Conservation (phyloP, 2,888 invertebrate species). For the Cylindroiulus punctatus region DNA sequence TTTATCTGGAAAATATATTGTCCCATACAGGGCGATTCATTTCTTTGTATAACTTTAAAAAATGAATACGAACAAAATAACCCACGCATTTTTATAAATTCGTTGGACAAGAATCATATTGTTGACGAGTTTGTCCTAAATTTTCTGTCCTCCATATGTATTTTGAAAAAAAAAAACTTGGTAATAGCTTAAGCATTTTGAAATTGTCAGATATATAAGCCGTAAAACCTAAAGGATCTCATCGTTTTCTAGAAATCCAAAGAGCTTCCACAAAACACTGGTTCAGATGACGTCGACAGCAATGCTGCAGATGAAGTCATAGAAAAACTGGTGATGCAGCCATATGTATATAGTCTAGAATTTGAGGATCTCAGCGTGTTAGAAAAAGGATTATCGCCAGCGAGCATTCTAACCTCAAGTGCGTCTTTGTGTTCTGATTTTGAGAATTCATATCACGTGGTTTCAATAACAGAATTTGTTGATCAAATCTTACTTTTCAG, state of each 20-base stretch:
- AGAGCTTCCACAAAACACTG: slow-evolving; percentile 1
- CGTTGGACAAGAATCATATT: no score
- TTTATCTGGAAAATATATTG: no score
- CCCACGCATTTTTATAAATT: no score
- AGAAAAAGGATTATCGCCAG: slow-evolving; percentile 57
- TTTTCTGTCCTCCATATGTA: no score
- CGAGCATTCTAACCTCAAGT: slow-evolving; percentile 9
- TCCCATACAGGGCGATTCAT: no score
- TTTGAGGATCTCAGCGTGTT: slow-evolving; percentile 59
- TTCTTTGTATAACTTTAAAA: no score
- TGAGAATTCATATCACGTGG: not conserved
- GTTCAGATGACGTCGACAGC: not conserved
- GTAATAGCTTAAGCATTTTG: no score
- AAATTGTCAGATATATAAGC: no score
- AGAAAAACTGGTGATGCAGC: not conserved
- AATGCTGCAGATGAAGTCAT: not conserved
- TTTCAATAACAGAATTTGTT: not conserved
- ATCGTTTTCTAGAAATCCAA: not conserved
- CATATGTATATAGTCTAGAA: slow-evolving; percentile 56
- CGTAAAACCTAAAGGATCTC: not conserved
- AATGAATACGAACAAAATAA: no score
- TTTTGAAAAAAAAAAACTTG: no score
- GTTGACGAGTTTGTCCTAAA: no score
- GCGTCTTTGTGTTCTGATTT: slow-evolving; percentile 31
- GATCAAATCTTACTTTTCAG: slow-evolving; percentile 53